Percentiles rank a stretch among this genome's conserved stretches.
These are phyloP conservation scores for Urocolius indicus DNA, from an alignment of 2,113 vertebrate species.

Conservation along the genomic window DNA sequence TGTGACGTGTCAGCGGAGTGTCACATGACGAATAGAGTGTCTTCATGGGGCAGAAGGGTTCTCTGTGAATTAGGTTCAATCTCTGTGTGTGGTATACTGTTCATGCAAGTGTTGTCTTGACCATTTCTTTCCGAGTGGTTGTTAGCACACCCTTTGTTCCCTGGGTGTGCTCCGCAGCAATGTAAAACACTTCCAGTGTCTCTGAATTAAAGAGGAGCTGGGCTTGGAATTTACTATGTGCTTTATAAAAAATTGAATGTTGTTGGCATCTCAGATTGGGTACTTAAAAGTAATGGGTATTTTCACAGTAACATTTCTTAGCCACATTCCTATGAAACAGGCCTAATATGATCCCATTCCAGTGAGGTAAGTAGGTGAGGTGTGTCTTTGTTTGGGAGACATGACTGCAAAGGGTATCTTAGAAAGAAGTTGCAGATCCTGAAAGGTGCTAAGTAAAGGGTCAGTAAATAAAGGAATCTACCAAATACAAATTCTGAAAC, in stretches of 20 bases:
- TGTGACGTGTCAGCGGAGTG: background rate
- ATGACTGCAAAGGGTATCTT: background rate
- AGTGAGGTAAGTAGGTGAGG: background rate
- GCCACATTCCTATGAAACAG: background rate
- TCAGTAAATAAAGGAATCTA: background rate
- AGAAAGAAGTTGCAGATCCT: background rate
- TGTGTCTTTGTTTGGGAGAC: background rate
- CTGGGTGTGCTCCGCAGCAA: background rate
- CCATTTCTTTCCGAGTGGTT: accelerated
- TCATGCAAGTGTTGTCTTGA: background rate
- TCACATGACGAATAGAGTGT: accelerated
- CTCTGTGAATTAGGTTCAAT: too few relatives aligned
- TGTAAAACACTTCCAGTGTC: background rate
- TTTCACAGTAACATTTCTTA: background rate
- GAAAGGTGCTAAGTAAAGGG: background rate
- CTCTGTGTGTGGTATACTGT: accelerated
- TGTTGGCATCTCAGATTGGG: background rate
- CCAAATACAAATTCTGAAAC: background rate
- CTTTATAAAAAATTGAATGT: background rate
- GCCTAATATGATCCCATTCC: background rate
- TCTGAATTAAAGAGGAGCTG: background rate
- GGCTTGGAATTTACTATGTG: too few relatives aligned
- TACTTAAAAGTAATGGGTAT: background rate
- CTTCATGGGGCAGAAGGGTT: background rate
- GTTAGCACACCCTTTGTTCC: accelerated